phyloP scores from a whole-genome alignment of 2,888 invertebrate species.

The Thereva nobilitata region DNA sequence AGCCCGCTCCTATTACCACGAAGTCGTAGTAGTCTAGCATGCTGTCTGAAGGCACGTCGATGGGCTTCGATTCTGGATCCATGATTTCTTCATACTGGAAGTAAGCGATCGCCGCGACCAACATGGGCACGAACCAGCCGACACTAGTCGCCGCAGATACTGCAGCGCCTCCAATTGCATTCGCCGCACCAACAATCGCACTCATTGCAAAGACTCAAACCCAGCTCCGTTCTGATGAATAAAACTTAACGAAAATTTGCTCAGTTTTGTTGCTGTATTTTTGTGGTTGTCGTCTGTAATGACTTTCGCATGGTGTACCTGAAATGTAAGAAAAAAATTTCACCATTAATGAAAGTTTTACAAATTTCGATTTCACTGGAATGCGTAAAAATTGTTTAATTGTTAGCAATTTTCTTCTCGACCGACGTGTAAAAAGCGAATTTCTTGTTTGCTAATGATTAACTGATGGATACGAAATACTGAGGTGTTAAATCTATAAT shows the following conservation, averaged over 20 bases:
- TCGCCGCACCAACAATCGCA: constrained; percentile 67
- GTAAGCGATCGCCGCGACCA: constrained; percentile 83
- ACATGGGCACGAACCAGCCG: constrained; percentile 80
- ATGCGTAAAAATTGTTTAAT: too few relatives aligned
- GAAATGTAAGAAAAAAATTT: neutral
- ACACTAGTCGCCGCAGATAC: constrained; percentile 70
- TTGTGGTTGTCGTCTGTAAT: neutral
- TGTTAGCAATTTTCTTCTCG: too few relatives aligned
- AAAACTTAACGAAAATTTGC: neutral
- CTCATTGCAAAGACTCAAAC: constrained; percentile 61
- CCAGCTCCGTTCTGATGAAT: neutral
- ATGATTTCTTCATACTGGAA: constrained; percentile 84
- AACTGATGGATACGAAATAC: too few relatives aligned
- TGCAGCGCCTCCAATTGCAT: constrained; percentile 70
- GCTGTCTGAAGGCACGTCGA: constrained; percentile 69
- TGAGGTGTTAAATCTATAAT: too few relatives aligned
- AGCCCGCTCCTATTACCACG: constrained; percentile 83
- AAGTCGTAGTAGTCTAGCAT: constrained; percentile 76
- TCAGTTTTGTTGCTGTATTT: neutral
- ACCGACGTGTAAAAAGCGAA: too few relatives aligned
- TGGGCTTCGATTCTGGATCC: constrained; percentile 79
- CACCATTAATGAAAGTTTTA: too few relatives aligned
- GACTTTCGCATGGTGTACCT: constrained; percentile 9
- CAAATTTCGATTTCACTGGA: too few relatives aligned
- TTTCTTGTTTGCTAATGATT: too few relatives aligned